Evolutionary conservation across 2,113 vertebrate species (phyloP).

Genomic region (Amphiprion percula): DNA sequence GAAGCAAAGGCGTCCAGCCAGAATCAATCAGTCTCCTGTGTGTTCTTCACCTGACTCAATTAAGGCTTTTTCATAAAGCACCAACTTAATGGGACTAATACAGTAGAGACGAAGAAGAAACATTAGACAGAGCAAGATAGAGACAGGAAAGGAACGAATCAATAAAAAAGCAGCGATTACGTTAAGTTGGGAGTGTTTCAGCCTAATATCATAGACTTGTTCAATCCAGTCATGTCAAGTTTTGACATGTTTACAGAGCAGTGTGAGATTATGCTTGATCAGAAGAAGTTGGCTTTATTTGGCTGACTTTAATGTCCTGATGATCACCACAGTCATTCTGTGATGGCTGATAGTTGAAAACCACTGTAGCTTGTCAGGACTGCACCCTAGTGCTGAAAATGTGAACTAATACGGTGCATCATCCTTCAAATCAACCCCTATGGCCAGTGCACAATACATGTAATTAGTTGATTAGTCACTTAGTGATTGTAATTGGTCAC

Average conservation of each 20-base stretch:
- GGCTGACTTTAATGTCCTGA: not conserved
- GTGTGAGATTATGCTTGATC: too few species aligned
- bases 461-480: conserved; percentile 8
- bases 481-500: conserved; percentile 4
- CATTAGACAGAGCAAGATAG: not conserved
- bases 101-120: conserved; percentile 1
- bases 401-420: conserved; percentile 31
- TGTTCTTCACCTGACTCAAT: conserved; percentile 71
- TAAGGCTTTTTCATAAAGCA: conserved; percentile 73
- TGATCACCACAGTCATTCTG: not conserved
- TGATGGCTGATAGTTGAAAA: not conserved
- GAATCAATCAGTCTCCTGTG: conserved; percentile 76
- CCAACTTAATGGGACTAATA: conserved; percentile 52
- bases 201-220: too few species aligned
- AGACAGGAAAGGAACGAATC: not conserved
- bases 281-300: too few species aligned
- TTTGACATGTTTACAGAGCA: too few species aligned
- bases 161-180: not conserved
- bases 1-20: conserved; percentile 56
- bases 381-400: conserved; percentile 49
- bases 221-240: too few species aligned
- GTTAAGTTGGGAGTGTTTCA: not conserved
- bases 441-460: not conserved
- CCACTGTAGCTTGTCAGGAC: conserved; percentile 26
- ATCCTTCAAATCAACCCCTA: conserved; percentile 3